These are phyloP conservation scores for Sussaba pulchella DNA, from an alignment of 2,888 invertebrate genomes.

Conservation along the genomic window DNA sequence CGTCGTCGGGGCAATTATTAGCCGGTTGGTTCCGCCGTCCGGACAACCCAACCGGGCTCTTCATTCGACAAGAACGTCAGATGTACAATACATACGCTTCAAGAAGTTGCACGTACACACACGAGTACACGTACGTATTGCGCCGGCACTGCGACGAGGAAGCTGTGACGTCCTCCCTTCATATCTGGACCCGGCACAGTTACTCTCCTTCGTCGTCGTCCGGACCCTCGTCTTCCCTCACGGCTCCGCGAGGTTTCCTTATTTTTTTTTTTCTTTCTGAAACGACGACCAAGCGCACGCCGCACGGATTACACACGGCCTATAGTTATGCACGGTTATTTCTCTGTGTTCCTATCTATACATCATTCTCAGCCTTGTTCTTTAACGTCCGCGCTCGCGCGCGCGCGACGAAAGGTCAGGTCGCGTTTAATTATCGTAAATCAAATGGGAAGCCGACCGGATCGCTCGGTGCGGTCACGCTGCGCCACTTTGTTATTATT, in stretches of 20 bases:
- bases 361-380: slow-evolving; percentile 38
- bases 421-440: slow-evolving; percentile 83
- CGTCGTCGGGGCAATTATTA: slow-evolving; percentile 72
- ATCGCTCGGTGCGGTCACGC: slow-evolving; percentile 50
- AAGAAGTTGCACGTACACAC: not conserved
- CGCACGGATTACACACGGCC: slow-evolving; percentile 42
- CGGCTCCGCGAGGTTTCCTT: not conserved
- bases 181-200: slow-evolving; percentile 40
- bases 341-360: slow-evolving; percentile 25
- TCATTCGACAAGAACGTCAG: slow-evolving; percentile 47
- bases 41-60: slow-evolving; percentile 51
- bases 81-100: not conserved
- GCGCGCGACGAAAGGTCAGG: slow-evolving; percentile 80
- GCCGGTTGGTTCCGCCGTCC: slow-evolving; percentile 72
- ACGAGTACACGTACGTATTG: slow-evolving; percentile 10
- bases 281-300: slow-evolving; percentile 20
- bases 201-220: slow-evolving; percentile 45
- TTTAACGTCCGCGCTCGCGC: slow-evolving; percentile 17
- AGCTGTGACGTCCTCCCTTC: slow-evolving; percentile 21
- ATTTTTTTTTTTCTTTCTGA: not conserved
- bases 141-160: not conserved
- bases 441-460: slow-evolving; percentile 77
- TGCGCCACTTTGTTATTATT: slow-evolving; percentile 61
- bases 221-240: slow-evolving; percentile 17
- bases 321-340: not conserved